Percentiles rank a stretch among this genome's conserved stretches.
Evolutionary conservation across 2,113 vertebrate genomes (phyloP).

Genomic region (Cyprinodon tularosa): DNA sequence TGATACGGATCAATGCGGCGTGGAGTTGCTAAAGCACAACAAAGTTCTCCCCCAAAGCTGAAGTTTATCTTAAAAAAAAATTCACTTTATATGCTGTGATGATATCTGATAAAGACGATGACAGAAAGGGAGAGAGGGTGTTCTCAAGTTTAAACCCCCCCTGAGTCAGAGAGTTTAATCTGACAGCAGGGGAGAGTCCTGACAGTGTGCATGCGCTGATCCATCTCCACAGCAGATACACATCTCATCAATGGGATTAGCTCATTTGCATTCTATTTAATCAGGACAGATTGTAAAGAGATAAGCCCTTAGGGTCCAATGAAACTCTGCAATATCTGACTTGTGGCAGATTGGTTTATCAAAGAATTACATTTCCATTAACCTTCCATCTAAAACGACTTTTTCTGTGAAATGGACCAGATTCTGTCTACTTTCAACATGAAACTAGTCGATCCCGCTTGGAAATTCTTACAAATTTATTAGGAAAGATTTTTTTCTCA

Average conservation of each 20-base stretch:
- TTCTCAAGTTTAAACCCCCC: constrained; percentile 8
- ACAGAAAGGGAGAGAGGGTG: not conserved
- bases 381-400: constrained; percentile 4
- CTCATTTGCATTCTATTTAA: constrained; percentile 34
- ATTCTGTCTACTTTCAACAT: not conserved
- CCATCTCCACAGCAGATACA: constrained; percentile 35
- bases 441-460: constrained; percentile 16
- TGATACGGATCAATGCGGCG: not conserved
- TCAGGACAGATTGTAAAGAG: constrained; percentile 8
- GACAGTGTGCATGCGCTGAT: constrained; percentile 8
- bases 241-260: constrained; percentile 49
- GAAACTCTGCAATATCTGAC: constrained; percentile 1
- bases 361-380: constrained; percentile 4
- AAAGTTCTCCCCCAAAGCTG: not conserved
- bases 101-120: constrained; percentile 10
- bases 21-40: not conserved
- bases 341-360: not conserved
- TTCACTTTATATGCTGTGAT: constrained; percentile 7
- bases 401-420: not conserved
- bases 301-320: not conserved
- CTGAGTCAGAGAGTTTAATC: constrained; percentile 15
- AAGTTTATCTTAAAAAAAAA: constrained; percentile 9
- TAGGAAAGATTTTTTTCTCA: constrained; percentile 27
- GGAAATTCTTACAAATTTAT: constrained; percentile 22
- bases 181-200: constrained; percentile 8